Conservation (phyloP, 2,797 vertebrate genomes). For the Melanogrammus aeglefinus region DNA sequence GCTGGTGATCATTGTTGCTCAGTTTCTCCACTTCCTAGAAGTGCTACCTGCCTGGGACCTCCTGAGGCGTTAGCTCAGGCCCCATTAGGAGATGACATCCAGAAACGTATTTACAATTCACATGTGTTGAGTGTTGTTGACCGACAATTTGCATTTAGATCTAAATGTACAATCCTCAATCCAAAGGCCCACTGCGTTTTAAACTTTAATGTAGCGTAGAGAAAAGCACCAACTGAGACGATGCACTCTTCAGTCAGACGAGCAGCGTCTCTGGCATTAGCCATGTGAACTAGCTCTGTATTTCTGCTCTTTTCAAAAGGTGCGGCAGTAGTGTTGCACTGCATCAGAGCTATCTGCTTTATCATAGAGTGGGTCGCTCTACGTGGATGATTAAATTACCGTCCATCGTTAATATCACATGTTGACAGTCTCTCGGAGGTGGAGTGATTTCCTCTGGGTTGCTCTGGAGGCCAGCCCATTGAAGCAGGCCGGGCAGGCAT, state of each 20-base stretch:
- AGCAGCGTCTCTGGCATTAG: neutral
- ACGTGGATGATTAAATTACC: neutral
- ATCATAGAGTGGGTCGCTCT: conserved; percentile 5
- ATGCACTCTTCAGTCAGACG: neutral
- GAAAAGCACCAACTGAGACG: neutral
- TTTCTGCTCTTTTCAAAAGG: neutral
- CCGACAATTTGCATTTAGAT: neutral
- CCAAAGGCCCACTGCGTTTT: no score
- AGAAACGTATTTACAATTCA: neutral
- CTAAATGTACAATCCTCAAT: neutral
- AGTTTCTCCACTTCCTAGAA: neutral
- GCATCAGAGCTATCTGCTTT: conserved; percentile 51
- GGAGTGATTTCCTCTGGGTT: conserved; percentile 32
- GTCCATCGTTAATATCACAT: neutral
- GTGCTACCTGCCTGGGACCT: neutral
- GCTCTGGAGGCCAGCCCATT: conserved; percentile 37
- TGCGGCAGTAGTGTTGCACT: conserved; percentile 33
- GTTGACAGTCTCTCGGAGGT: neutral
- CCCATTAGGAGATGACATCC: neutral
- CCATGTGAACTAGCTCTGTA: neutral
- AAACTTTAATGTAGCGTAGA: neutral
- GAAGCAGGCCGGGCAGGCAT: conserved; percentile 22
- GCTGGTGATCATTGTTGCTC: neutral
- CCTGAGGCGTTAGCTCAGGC: neutral
- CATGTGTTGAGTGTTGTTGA: neutral